Conservation (phyloP, 2,888 invertebrate species). For the Mantis religiosa region DNA sequence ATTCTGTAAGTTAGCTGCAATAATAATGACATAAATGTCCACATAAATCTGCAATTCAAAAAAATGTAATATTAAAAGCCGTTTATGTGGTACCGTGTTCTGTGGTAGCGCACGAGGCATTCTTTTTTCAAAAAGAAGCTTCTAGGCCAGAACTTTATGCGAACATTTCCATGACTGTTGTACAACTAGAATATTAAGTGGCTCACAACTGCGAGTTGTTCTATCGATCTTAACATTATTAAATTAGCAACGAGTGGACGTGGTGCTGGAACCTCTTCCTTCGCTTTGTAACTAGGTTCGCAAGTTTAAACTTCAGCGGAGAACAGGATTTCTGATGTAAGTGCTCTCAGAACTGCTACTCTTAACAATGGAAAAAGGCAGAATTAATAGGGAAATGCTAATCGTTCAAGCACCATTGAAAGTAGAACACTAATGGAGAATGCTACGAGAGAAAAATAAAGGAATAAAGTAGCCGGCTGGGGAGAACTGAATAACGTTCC, state of each 20-base stretch:
- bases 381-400: no score
- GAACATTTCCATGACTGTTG: neutral
- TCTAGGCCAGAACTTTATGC: neutral
- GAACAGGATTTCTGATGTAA: neutral
- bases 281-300: neutral
- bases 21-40: no score
- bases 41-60: no score
- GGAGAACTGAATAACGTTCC: no score
- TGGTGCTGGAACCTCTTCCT: neutral
- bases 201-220: neutral
- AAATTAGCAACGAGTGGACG: neutral
- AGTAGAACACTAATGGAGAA: no score
- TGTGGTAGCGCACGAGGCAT: no score
- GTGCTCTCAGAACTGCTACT: neutral
- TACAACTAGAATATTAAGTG: neutral
- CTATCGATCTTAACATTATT: neutral
- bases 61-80: no score
- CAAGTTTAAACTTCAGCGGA: neutral
- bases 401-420: no score
- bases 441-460: no score
- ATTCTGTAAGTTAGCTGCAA: no score
- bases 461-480: no score
- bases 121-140: neutral
- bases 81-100: no score
- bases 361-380: neutral